Evolutionary conservation across 2,113 vertebrate genomes (phyloP), one percentile per base, ranked within the genome.

Genomic region (Anoura caudifer): DNA sequence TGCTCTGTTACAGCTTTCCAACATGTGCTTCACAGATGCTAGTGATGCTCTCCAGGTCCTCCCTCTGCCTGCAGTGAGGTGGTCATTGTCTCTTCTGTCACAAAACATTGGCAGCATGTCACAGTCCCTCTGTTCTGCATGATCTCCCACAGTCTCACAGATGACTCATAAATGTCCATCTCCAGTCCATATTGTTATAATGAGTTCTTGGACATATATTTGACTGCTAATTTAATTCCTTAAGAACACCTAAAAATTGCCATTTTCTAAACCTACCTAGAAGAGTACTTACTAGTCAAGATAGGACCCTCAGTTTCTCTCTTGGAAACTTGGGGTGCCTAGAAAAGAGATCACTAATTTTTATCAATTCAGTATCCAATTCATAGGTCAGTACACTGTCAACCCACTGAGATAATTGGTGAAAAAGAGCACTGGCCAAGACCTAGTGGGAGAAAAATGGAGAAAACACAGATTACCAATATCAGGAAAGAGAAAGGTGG

Each of bases 31-130:
- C 52, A 10, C 22, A 31, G 69, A n/a, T 11, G 38, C 52, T 22
- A 3, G 17, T 0, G 7, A 36, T 7, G 6, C 5, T n/a, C 19
- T 13, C 15, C 0, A 19, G 89, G 63, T 3, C 4, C 50, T 20
- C 36, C 67, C 77, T 31, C 61, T 14, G 45, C 20, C 67, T 11
- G 22, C 36, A 4, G 4, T 24, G 9, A 26, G 41, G 63, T 14
- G 1, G 61, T 4, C 47, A 4, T 4, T 17, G 50, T 83, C 43
- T 2, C 3, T 41, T 17, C 4, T 0, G 24, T 47, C 79, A 24
- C 41, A 0, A 69, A 43, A 17, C 1, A 3, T 3, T 8, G n/a
- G 31, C 24, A 17, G 28, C 14, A 2, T 0, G 2, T 5, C 2
- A 3, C 2, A 52, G 73, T 43, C 41, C 33, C 38, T 54, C 47